A percentile compares a stretch with the other conserved stretches of the same genome.
phyloP scores from a whole-genome alignment of 2,888 invertebrate genomes.

The Chironomus riparius region DNA sequence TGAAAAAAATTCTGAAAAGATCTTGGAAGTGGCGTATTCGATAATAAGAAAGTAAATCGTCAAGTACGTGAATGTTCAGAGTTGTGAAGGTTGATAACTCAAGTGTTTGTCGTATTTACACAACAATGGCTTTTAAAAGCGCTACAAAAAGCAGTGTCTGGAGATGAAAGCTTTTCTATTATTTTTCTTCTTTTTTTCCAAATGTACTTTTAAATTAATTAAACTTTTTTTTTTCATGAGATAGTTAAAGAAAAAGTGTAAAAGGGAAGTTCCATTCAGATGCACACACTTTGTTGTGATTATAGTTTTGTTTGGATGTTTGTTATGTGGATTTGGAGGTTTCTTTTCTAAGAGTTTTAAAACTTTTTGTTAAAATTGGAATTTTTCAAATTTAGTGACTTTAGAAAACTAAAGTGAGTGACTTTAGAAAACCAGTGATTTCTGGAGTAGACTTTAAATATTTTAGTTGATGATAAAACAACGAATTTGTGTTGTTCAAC shows the following conservation, averaged over 20 bases:
- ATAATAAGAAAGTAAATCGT: slow-evolving; percentile 2
- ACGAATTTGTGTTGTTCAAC: too few relatives aligned
- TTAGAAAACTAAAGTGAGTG: too few relatives aligned
- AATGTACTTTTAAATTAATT: neutral
- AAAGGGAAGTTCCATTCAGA: too few relatives aligned
- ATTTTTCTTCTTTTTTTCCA: neutral
- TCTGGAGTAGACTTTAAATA: too few relatives aligned
- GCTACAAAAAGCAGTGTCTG: neutral
- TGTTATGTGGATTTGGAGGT: too few relatives aligned
- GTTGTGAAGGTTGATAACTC: neutral
- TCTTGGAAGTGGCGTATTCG: neutral
- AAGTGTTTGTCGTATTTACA: neutral
- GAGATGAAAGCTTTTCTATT: neutral
- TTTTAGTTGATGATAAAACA: too few relatives aligned
- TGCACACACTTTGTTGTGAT: too few relatives aligned
- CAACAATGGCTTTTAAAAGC: neutral
- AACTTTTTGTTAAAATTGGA: too few relatives aligned
- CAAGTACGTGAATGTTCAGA: neutral
- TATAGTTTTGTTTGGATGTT: too few relatives aligned
- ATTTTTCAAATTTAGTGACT: too few relatives aligned
- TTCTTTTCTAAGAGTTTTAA: too few relatives aligned
- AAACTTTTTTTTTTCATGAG: neutral
- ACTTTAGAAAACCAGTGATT: too few relatives aligned
- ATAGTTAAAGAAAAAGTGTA: neutral
- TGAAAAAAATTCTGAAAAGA: neutral